Conservation (phyloP, 2,888 invertebrate species). For the Capitulum mitella region DNA sequence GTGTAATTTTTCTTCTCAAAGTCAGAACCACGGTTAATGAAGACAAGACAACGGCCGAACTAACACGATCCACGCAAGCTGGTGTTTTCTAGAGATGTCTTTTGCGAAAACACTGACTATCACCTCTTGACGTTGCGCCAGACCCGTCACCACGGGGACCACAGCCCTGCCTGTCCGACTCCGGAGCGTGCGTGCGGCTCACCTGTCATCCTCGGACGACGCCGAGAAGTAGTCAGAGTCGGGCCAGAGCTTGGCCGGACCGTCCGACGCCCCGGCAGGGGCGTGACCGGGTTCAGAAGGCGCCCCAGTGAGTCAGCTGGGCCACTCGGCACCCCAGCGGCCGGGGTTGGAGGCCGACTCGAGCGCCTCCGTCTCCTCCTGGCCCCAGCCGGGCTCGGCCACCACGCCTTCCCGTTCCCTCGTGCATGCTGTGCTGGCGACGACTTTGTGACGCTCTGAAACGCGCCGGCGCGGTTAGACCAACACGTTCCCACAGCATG, state of each 20-base stretch:
- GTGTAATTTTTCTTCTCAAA: too few relatives aligned
- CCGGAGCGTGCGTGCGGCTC: too few relatives aligned
- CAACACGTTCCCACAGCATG: too few relatives aligned
- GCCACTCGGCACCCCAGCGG: not conserved
- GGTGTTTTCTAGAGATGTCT: too few relatives aligned
- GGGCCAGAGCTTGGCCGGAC: not conserved
- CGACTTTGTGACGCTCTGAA: not conserved
- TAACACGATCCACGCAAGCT: too few relatives aligned
- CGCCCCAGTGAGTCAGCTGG: not conserved
- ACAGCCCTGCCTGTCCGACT: too few relatives aligned
- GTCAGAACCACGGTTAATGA: too few relatives aligned
- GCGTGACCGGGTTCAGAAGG: not conserved
- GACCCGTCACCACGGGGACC: too few relatives aligned
- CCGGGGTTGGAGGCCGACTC: not conserved
- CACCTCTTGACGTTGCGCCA: too few relatives aligned
- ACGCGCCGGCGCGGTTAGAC: not conserved
- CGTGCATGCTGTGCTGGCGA: not conserved
- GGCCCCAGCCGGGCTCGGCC: not conserved
- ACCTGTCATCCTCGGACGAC: not conserved
- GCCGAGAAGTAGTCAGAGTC: constrained; percentile 9
- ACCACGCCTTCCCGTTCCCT: not conserved
- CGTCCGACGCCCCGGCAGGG: not conserved
- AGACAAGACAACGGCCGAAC: too few relatives aligned
- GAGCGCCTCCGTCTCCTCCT: not conserved
- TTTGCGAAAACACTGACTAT: too few relatives aligned